Evolutionary conservation across 2,113 vertebrate species (phyloP), one percentile per base, ranked within the genome.

Genomic region (Oryzias woworae): DNA sequence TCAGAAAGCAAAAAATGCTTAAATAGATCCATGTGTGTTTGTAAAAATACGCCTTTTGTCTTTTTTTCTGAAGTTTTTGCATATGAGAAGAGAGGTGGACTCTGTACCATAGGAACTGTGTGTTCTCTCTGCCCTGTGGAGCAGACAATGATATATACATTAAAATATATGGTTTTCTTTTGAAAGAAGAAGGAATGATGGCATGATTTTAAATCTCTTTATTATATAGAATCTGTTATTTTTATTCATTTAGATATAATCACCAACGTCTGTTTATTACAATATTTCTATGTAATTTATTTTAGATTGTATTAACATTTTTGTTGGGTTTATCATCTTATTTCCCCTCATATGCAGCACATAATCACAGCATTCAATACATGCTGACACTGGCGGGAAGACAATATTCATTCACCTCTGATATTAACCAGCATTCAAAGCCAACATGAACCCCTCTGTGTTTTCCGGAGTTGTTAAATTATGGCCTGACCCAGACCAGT

Each of bases 51-150:
- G 81, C 74, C 78, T 85, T 85, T 66, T 87, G 80, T 75, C 83
- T 83, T 87, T 82, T 88, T 69, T 88, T 87, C 87, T 85, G 84
- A 85, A 86, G 86, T 88, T 36, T 36, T 36, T 36, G 8, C 8
- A 36, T 3, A 12, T 12, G 8, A 73, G 85, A 78, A 89, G 87
- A 88, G 83, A 91, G 90, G 82, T 89, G 89, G 90, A 92, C 91
- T 91, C 91, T 92, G 90, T 91, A 90, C 84, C 85, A 92, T 90
- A 91, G 83, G 85, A 90, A 87, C 75, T 92, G 87, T 90, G 86
- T 89, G 89, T 89, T 89, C 91, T 78, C 76, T 84, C 91, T 93
- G 91, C 91, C 91, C 92, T 92, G 91, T 92, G 91, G 91, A 92
- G 91, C 92, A 93, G 91, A 92, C 82, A 76, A 85, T 90, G 82